phyloP scores from a whole-genome alignment of 2,797 vertebrate species.

The Sebastes goodei region DNA sequence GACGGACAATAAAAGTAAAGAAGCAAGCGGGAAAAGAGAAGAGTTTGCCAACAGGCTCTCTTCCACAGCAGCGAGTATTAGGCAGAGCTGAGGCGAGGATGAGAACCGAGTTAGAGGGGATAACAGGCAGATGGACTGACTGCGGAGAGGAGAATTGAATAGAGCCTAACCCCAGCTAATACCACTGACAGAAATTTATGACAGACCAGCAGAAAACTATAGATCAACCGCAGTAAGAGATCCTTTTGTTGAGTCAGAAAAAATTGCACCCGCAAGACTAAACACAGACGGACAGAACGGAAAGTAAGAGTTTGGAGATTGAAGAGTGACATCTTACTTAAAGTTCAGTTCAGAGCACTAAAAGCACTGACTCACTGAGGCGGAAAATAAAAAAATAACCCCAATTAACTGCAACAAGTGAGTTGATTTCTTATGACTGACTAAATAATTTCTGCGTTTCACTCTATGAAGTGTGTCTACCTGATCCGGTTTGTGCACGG shows the following conservation, averaged over 20 bases:
- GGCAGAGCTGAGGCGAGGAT: conserved; percentile 60
- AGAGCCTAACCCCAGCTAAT: conserved; percentile 70
- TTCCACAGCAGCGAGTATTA: conserved; percentile 58
- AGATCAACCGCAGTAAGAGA: conserved; percentile 55
- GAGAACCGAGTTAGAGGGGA: conserved; percentile 71
- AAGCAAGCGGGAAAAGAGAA: conserved; percentile 20
- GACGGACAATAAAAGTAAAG: conserved; percentile 40
- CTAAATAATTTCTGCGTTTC: background rate
- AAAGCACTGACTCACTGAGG: background rate
- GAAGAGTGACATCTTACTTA: conserved; percentile 8
- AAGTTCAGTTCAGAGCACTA: conserved; percentile 16
- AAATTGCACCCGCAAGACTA: conserved; percentile 56
- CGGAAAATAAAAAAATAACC: conserved; percentile 9
- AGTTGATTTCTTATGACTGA: background rate
- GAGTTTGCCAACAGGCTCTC: conserved; percentile 60
- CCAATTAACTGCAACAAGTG: conserved; percentile 30
- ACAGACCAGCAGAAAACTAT: conserved; percentile 72
- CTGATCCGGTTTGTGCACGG: conserved; percentile 8
- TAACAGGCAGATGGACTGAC: conserved; percentile 74
- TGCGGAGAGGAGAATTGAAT: conserved; percentile 74
- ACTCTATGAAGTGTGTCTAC: background rate
- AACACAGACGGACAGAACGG: conserved; percentile 18
- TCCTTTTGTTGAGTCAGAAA: conserved; percentile 62
- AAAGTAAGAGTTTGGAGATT: conserved; percentile 38
- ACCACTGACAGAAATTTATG: conserved; percentile 68